phyloP scores from a whole-genome alignment of 2,113 vertebrate genomes.

The Aplodontia rufa region DNA sequence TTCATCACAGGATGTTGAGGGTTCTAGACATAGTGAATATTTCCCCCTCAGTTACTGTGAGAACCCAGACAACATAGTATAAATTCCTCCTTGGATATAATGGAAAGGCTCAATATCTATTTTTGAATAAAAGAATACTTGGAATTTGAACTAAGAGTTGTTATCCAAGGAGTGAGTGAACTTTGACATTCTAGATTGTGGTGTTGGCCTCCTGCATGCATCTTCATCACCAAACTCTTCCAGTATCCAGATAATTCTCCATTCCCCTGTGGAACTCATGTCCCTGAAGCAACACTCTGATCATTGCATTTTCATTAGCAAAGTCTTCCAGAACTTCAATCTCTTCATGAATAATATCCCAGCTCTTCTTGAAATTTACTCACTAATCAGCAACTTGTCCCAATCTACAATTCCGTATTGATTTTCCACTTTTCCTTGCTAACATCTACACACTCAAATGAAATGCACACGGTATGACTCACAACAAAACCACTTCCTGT shows the following conservation, averaged over 20 bases:
- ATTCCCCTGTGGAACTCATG: background rate
- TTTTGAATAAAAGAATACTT: background rate
- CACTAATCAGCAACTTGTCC: background rate
- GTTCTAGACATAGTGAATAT: background rate
- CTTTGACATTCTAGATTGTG: background rate
- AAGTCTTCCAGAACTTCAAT: background rate
- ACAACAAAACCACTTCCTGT: background rate
- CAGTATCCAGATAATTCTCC: background rate
- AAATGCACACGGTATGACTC: too few relatives aligned
- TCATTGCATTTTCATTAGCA: background rate
- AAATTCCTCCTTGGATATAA: background rate
- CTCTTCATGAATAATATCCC: background rate
- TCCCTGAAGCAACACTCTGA: background rate
- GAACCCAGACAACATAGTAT: background rate
- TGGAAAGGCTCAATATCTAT: background rate
- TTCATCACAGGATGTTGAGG: background rate
- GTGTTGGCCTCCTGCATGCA: background rate
- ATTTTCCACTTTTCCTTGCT: background rate
- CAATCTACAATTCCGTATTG: background rate
- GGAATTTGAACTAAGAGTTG: background rate
- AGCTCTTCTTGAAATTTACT: background rate
- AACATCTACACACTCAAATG: background rate
- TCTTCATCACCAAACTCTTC: background rate
- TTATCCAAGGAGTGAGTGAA: background rate
- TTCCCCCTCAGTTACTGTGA: background rate